These are phyloP conservation scores for Drosophila kohkoa DNA, from an alignment of 1,140 invertebrate genomes.

Conservation along the genomic window DNA sequence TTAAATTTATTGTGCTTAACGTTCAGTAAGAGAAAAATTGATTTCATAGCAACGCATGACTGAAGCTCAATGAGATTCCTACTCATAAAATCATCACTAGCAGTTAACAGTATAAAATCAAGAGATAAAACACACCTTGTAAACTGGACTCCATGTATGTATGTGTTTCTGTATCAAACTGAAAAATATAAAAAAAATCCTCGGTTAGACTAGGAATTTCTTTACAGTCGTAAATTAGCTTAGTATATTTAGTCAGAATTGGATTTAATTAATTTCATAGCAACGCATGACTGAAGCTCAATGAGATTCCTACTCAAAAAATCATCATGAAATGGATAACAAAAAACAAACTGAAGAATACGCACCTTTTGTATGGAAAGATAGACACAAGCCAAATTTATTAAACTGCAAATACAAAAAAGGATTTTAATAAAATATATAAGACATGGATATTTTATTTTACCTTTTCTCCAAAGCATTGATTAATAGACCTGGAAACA, in stretches of 20 bases:
- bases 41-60: constrained; percentile 84
- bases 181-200: constrained; percentile 24
- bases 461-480: constrained; percentile 12
- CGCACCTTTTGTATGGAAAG: constrained; percentile 33
- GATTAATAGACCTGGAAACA: constrained; percentile 6
- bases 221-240: neutral
- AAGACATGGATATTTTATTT: neutral
- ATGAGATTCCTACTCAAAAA: constrained; percentile 87
- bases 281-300: constrained; percentile 85
- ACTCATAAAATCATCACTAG: constrained; percentile 78
- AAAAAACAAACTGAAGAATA: constrained; percentile 6
- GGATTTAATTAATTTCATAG: constrained; percentile 74
- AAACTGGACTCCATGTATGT: neutral
- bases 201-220: constrained; percentile 24
- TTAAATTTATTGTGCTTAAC: neutral
- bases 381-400: neutral
- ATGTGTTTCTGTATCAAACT: constrained; percentile 1
- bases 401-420: neutral
- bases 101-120: neutral
- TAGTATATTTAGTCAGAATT: constrained; percentile 33
- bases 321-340: constrained; percentile 56
- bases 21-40: constrained; percentile 65
- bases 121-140: constrained; percentile 49
- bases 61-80: constrained; percentile 88
- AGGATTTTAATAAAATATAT: neutral